Evolutionary conservation across 2,888 invertebrate species (phyloP).

Genomic region (Allygus modestus): DNA sequence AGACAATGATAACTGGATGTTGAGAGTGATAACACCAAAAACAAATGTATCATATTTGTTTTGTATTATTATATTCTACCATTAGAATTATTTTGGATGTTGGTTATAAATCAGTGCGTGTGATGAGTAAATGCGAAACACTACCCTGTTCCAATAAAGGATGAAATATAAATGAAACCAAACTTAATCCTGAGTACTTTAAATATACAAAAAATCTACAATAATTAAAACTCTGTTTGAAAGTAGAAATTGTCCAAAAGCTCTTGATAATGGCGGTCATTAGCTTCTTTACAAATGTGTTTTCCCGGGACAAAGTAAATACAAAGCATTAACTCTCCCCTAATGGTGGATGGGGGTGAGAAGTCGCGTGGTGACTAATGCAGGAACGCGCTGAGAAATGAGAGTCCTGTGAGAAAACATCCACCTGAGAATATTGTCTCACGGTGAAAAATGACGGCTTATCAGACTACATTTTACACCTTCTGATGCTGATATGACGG

Average conservation of each 20-base stretch:
- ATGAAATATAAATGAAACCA: too few species aligned
- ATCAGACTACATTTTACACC: constrained; percentile 2
- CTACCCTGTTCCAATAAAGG: too few species aligned
- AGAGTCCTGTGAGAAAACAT: constrained; percentile 5
- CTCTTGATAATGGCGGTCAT: constrained; percentile 12
- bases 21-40: too few species aligned
- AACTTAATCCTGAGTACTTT: too few species aligned
- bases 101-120: too few species aligned
- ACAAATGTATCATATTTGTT: too few species aligned
- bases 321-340: constrained; percentile 23
- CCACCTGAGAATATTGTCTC: constrained; percentile 40
- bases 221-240: not conserved
- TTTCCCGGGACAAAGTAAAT: constrained; percentile 41
- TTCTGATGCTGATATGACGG: not conserved
- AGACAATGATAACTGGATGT: too few species aligned
- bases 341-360: constrained; percentile 13
- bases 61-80: too few species aligned
- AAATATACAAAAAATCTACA: not conserved
- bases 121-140: too few species aligned
- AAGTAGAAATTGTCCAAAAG: not conserved
- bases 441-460: constrained; percentile 24
- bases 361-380: constrained; percentile 53
- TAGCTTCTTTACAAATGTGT: constrained; percentile 22
- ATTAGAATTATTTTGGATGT: too few species aligned
- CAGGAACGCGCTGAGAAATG: constrained; percentile 43